Conservation (phyloP, 2,797 vertebrate species). For the Otus scops region DNA sequence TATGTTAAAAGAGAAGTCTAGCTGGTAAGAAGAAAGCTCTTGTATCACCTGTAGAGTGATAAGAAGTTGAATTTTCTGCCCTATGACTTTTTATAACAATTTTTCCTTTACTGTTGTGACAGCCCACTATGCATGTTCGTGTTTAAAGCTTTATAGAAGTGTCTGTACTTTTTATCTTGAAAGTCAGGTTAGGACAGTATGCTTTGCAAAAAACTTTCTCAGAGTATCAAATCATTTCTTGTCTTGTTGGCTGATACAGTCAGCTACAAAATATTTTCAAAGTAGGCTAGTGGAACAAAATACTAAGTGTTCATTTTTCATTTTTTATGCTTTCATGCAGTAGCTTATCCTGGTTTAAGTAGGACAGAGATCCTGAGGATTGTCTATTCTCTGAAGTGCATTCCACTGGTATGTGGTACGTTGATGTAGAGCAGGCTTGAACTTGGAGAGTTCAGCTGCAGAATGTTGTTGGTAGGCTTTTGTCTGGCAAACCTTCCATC, state of each 20-base stretch:
- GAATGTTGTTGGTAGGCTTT: slow-evolving; percentile 1
- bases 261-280: neutral
- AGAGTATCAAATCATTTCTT: neutral
- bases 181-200: neutral
- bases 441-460: slow-evolving; percentile 14
- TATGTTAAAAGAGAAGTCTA: neutral
- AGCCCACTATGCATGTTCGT: neutral
- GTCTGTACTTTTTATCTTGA: neutral
- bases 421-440: slow-evolving; percentile 30
- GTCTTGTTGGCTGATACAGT: neutral
- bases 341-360: neutral
- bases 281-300: slow-evolving; percentile 32
- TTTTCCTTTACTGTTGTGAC: neutral
- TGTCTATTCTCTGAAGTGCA: neutral
- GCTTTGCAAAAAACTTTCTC: neutral
- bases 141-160: neutral
- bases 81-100: neutral
- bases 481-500: neutral
- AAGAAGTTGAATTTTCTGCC: neutral
- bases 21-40: neutral
- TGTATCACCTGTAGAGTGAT: neutral
- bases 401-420: neutral
- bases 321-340: neutral
- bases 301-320: neutral
- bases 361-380: neutral